phyloP scores from a whole-genome alignment of 1,140 invertebrate species.

The Panagrolaimus sp. region DNA sequence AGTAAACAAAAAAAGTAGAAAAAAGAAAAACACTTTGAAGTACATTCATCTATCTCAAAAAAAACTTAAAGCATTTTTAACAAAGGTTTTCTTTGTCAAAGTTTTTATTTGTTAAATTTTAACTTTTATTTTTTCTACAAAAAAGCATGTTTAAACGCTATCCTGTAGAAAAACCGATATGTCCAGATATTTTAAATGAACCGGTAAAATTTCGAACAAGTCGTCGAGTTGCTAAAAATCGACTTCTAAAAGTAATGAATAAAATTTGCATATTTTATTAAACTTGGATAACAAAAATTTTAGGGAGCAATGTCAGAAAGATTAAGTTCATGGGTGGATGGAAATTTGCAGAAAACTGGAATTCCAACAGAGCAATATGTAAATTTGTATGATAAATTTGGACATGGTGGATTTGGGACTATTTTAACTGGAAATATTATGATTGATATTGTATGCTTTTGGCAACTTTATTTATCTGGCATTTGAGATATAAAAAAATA shows the following conservation, averaged over 20 bases:
- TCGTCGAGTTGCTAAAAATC: slow-evolving; percentile 17
- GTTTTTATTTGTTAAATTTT: no score
- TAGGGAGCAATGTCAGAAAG: slow-evolving; percentile 28
- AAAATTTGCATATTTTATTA: not conserved
- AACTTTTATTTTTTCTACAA: no score
- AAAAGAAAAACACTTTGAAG: no score
- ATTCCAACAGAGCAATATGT: slow-evolving; percentile 25
- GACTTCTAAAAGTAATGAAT: slow-evolving; percentile 22
- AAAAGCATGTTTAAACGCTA: slow-evolving; percentile 8
- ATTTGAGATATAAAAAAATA: no score
- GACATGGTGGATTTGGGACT: slow-evolving; percentile 34
- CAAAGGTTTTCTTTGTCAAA: no score
- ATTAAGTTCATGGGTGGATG: not conserved
- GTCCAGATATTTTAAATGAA: slow-evolving; percentile 1
- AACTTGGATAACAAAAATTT: not conserved
- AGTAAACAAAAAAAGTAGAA: no score
- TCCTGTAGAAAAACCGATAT: not conserved
- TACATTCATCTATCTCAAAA: no score
- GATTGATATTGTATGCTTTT: slow-evolving; percentile 22
- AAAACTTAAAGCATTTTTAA: no score
- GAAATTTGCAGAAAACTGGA: slow-evolving; percentile 16
- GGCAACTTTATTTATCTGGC: no score
- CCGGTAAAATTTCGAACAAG: not conserved
- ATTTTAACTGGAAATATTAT: slow-evolving; percentile 33
- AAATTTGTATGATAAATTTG: slow-evolving; percentile 33